These are phyloP conservation scores for Pelmatolapia mariae DNA, from an alignment of 2,113 vertebrate species.

Conservation along the genomic window DNA sequence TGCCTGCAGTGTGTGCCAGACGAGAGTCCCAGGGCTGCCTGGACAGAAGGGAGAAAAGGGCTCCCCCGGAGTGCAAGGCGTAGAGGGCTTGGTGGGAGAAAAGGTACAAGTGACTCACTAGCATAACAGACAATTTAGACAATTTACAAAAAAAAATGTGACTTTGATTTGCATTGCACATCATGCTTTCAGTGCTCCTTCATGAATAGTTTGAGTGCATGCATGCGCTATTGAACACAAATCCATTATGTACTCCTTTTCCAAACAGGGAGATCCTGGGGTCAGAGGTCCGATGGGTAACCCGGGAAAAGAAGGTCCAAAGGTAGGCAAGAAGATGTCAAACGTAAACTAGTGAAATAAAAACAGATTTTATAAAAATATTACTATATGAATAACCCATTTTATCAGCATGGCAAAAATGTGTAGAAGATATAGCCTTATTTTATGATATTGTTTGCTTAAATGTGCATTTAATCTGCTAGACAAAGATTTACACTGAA, in stretches of 20 bases:
- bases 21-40: constrained; percentile 70
- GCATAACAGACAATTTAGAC: neutral
- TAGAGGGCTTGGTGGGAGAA: constrained; percentile 46
- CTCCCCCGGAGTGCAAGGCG: constrained; percentile 57
- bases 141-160: neutral
- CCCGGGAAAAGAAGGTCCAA: constrained; percentile 93
- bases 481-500: neutral
- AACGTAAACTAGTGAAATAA: neutral
- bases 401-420: neutral
- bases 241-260: neutral
- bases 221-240: neutral
- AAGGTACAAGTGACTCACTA: constrained; percentile 60
- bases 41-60: constrained; percentile 78
- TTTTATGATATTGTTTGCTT: neutral
- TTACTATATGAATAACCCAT: neutral
- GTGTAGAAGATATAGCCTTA: neutral
- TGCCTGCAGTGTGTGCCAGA: constrained; percentile 79
- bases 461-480: constrained; percentile 1
- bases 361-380: neutral
- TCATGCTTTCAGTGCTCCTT: neutral
- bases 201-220: neutral
- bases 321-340: constrained; percentile 69
- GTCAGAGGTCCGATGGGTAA: constrained; percentile 85
- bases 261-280: constrained; percentile 82
- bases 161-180: neutral